Evolutionary conservation across 2,888 invertebrate genomes (phyloP).

Genomic region (Volucella zonaria): DNA sequence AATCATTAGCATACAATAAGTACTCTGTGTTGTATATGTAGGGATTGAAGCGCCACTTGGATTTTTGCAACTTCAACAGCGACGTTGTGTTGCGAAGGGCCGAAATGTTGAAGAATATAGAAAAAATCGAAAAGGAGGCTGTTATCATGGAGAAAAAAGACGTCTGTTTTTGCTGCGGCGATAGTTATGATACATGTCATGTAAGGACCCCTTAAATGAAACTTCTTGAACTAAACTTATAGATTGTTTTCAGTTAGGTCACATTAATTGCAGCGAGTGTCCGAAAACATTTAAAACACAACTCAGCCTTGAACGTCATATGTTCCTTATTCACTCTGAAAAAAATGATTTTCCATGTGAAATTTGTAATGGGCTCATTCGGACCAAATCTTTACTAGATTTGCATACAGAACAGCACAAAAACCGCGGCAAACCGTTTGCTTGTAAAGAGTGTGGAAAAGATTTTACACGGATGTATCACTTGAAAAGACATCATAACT

Average conservation of each 20-base stretch:
- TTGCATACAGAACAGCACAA: conserved; percentile 87
- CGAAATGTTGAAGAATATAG: conserved; percentile 80
- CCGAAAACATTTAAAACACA: conserved; percentile 89
- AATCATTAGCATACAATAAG: background rate
- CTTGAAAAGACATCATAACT: conserved; percentile 84
- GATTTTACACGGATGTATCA: conserved; percentile 91
- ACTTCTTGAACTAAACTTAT: background rate
- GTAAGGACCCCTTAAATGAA: conserved; percentile 75
- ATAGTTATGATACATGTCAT: conserved; percentile 82
- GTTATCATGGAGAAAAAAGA: conserved; percentile 80
- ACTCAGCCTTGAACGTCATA: conserved; percentile 87
- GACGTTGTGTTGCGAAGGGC: conserved; percentile 79
- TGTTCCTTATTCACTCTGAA: conserved; percentile 87
- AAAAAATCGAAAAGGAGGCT: conserved; percentile 81
- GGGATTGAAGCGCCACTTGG: conserved; percentile 80
- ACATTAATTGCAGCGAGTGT: conserved; percentile 85
- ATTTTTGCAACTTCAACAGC: conserved; percentile 80
- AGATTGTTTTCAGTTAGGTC: conserved; percentile 78
- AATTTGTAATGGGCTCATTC: conserved; percentile 87
- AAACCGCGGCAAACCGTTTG: conserved; percentile 85
- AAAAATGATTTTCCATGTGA: conserved; percentile 86
- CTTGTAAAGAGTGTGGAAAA: conserved; percentile 87
- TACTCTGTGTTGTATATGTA: conserved; percentile 56
- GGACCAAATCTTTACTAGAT: conserved; percentile 85
- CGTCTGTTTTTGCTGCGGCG: conserved; percentile 82